Conservation (phyloP, 2,888 invertebrate genomes). For the Dolomedes plantarius region DNA sequence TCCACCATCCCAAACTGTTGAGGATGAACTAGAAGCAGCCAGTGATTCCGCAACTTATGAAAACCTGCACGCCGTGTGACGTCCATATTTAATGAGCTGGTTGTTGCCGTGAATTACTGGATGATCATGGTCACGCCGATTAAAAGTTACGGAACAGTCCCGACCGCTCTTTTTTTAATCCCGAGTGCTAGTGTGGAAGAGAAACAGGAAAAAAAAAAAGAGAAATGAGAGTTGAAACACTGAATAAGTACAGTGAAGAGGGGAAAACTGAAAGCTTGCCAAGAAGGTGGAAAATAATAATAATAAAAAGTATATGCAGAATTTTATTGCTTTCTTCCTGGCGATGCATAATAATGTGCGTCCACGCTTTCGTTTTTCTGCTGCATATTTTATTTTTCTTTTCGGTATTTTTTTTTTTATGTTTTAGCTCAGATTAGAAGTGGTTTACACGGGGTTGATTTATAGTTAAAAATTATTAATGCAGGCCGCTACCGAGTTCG, state of each 20-base stretch:
- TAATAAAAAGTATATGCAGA: not conserved
- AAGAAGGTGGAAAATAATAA: not conserved
- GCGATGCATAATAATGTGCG: not conserved
- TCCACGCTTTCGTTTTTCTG: not conserved
- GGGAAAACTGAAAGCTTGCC: not conserved
- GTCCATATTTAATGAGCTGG: no score
- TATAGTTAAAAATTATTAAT: conserved; percentile 3
- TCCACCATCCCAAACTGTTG: no score
- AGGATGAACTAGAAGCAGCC: no score
- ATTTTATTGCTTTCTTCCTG: not conserved
- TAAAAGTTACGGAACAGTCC: no score
- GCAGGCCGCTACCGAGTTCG: not conserved
- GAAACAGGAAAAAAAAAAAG: not conserved
- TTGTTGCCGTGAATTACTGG: no score
- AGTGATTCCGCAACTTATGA: no score
- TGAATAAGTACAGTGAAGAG: not conserved
- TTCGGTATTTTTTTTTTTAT: no score
- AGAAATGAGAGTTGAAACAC: not conserved
- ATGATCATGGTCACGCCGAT: no score
- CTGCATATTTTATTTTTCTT: not conserved
- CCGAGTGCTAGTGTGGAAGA: no score
- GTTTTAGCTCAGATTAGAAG: not conserved
- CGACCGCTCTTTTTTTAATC: no score
- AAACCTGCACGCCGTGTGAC: no score
- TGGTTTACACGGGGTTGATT: not conserved